Base-by-base conservation (phyloP, 30 jellyfish, hydroid and myxozoan species). In the Hydractinia echinata region DNA sequence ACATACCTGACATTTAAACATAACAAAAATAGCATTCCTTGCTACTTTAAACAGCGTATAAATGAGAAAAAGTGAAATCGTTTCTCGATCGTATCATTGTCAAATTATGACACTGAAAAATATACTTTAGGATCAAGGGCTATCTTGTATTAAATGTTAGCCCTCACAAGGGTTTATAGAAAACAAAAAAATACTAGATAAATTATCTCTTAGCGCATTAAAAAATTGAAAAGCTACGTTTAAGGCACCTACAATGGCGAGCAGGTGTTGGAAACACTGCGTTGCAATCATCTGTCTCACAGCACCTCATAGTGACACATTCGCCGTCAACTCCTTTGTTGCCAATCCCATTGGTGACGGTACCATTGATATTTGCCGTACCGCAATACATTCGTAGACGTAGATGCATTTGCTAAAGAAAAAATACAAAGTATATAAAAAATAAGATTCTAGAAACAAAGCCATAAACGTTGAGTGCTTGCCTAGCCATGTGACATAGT, bases 1-100 rank as follows among this genome's bases (percentile, higher is more conserved):
- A 61, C 4, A 87, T 16, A 51, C 76, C 44, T 67, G 62, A 85
- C 44, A 84, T 82, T 50, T 69, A 72, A 55, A 71, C 82, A 16
- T n/a, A 10, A 11, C 67, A 81, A 67, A 50, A 56, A 53, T 55
- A 55, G 9, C 7, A 66, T 16, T 20, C 10, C n/a, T 10, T n/a
- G 6, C 49, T 14, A 79, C 16, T 67, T 62, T n/a, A 6, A 9
- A 76, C 20, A 30, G 44, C 44, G 2, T 30, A 30, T 30, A 30
- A 0, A 21, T 51, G 10, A 54, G 18, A 9, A 49, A 76, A 8
- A 50, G 73, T 51, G 53, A 20, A 5, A 13, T 82, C 19, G 10
- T 55, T 51, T 67, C 83, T 30, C 44, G 44, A 30, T 30, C 44
- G 44, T 30, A 30, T 30, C 44, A 30, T 30, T 30, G 44, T 30